Percentiles rank a stretch among this genome's conserved stretches.
These are phyloP conservation scores for Papilio polyxenes DNA, from an alignment of 1,140 invertebrate species.

Conservation along the genomic window DNA sequence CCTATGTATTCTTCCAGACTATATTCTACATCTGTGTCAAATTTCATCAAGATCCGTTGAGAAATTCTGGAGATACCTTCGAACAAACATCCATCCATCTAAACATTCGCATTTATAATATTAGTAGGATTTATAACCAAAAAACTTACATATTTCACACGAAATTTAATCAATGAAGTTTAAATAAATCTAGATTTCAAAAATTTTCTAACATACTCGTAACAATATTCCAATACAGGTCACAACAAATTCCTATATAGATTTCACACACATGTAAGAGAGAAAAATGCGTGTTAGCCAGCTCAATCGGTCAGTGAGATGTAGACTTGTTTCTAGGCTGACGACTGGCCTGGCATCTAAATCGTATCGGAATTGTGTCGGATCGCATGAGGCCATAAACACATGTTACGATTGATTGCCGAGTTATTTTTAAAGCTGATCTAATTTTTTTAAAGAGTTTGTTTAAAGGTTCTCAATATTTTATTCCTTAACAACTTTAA, in stretches of 20 bases:
- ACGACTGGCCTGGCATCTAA: constrained; percentile 12
- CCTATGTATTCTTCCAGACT: no score
- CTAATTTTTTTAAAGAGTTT: background rate
- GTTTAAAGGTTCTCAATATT: no score
- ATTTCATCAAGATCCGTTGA: no score
- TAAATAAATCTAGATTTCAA: no score
- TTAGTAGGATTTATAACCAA: no score
- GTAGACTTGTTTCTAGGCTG: constrained; percentile 26
- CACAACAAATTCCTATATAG: background rate
- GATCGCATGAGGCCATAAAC: background rate
- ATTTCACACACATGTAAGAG: constrained; percentile 8
- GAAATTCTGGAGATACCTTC: no score
- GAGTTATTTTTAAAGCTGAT: constrained; percentile 19
- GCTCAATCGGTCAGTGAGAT: constrained; percentile 12
- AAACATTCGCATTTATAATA: background rate
- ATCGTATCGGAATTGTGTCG: background rate
- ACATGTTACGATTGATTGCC: background rate
- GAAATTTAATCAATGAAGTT: no score
- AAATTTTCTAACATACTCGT: no score
- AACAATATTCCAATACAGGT: background rate
- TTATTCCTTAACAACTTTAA: no score
- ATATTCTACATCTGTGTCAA: no score
- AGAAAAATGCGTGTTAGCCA: constrained; percentile 6
- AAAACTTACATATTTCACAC: no score
- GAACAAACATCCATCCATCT: background rate